Evolutionary conservation across 1,140 invertebrate species (phyloP).

Genomic region (Coptotermes formosanus): DNA sequence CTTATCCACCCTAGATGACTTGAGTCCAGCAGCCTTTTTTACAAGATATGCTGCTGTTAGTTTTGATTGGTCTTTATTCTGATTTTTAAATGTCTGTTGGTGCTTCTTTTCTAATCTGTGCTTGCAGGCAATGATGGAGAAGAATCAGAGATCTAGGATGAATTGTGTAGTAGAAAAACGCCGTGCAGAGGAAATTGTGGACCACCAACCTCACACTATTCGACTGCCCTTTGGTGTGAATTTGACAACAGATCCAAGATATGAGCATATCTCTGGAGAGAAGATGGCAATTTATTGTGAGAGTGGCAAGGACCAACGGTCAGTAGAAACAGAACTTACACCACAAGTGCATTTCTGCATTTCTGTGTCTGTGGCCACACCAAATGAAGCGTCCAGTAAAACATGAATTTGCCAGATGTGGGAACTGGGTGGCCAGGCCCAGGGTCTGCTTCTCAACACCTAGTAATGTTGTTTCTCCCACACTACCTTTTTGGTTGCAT

Average conservation of each 20-base stretch:
- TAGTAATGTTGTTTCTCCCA: no score
- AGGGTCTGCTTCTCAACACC: no score
- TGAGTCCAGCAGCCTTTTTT: no score
- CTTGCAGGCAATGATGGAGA: conserved; percentile 62
- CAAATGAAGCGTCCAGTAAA: no score
- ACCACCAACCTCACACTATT: conserved; percentile 67
- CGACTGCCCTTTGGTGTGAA: conserved; percentile 65
- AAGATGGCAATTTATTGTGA: conserved; percentile 84
- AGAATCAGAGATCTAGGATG: conserved; percentile 75
- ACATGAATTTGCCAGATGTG: no score
- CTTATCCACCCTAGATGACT: no score
- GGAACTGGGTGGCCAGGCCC: no score
- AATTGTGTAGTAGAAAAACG: conserved; percentile 86
- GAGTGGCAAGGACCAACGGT: conserved; percentile 53
- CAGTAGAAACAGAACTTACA: conserved; percentile 21
- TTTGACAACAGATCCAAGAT: conserved; percentile 68
- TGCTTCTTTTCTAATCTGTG: background rate
- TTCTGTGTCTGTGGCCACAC: background rate
- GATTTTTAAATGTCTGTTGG: no score
- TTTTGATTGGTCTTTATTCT: no score
- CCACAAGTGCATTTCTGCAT: conserved; percentile 29
- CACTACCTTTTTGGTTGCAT: no score
- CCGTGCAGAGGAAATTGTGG: conserved; percentile 75
- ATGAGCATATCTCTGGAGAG: conserved; percentile 74
- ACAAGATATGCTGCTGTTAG: no score